These are phyloP conservation scores for Agriopis aurantiaria DNA, from an alignment of 2,888 invertebrate genomes.

Conservation along the genomic window DNA sequence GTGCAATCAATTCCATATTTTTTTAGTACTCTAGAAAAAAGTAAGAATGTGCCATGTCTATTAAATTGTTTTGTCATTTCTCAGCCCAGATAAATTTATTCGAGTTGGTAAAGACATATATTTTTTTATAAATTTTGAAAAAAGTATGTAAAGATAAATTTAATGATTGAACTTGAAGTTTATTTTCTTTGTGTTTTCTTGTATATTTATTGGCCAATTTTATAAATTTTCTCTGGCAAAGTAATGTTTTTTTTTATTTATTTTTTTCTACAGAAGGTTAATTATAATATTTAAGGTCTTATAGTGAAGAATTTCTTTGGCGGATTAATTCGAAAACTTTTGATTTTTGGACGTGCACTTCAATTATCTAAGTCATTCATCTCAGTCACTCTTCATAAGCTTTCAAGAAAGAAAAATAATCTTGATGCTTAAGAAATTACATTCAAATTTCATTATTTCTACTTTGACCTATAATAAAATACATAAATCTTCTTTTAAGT, in stretches of 20 bases:
- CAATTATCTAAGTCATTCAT: slow-evolving; percentile 77
- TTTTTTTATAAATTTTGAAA: background rate
- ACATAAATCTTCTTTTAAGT: slow-evolving; percentile 57
- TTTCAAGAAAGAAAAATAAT: slow-evolving; percentile 55
- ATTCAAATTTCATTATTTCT: slow-evolving; percentile 54
- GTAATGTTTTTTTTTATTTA: background rate
- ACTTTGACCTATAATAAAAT: slow-evolving; percentile 54
- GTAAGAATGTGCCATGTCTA: background rate
- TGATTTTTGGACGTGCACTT: slow-evolving; percentile 68
- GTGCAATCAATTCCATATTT: no score
- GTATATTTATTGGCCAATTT: no score
- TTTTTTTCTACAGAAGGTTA: background rate
- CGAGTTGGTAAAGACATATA: slow-evolving; percentile 31
- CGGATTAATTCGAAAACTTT: slow-evolving; percentile 56
- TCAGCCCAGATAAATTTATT: slow-evolving; percentile 34
- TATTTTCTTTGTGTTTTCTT: no score
- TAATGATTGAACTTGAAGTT: background rate
- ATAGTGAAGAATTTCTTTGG: background rate
- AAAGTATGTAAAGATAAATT: background rate
- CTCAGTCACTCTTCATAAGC: slow-evolving; percentile 75
- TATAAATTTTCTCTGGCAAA: background rate
- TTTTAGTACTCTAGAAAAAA: no score
- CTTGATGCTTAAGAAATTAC: slow-evolving; percentile 68
- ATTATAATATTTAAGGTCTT: background rate
- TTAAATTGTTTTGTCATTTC: slow-evolving; percentile 3